Conservation (phyloP, 2,888 invertebrate species). For the Campoplex capitator region DNA sequence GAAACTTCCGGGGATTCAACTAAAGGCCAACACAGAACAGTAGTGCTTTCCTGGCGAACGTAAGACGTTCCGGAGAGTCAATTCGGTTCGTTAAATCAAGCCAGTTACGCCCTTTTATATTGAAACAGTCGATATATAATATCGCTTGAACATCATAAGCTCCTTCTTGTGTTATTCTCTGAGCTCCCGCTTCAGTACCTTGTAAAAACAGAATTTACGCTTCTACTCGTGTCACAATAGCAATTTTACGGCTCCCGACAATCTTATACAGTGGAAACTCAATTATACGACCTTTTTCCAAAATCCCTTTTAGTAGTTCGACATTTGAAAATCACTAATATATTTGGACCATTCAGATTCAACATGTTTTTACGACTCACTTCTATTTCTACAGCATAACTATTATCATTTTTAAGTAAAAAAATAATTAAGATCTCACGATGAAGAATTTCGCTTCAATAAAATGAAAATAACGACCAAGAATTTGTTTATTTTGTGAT, state of each 20-base stretch:
- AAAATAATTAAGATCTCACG: no score
- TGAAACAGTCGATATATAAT: neutral
- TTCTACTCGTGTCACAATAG: constrained; percentile 14
- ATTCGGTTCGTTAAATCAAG: neutral
- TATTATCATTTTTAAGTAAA: neutral
- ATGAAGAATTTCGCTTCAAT: no score
- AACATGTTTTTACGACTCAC: neutral
- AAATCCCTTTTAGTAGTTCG: neutral
- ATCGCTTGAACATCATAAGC: neutral
- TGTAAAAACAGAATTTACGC: constrained; percentile 38
- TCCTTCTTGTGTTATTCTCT: constrained; percentile 53
- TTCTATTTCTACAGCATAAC: neutral
- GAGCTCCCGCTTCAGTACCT: constrained; percentile 13
- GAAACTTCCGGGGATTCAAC: constrained; percentile 59
- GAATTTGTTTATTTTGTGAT: no score
- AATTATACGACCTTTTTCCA: neutral
- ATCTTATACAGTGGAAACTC: neutral
- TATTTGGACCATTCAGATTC: neutral
- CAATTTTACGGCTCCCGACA: constrained; percentile 35
- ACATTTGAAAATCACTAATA: neutral
- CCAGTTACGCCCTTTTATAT: neutral
- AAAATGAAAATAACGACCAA: no score
- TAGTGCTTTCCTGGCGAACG: neutral
- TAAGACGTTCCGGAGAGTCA: neutral
- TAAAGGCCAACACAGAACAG: constrained; percentile 6